Conservation (phyloP, 2,888 invertebrate genomes). For the Norana najaformis region DNA sequence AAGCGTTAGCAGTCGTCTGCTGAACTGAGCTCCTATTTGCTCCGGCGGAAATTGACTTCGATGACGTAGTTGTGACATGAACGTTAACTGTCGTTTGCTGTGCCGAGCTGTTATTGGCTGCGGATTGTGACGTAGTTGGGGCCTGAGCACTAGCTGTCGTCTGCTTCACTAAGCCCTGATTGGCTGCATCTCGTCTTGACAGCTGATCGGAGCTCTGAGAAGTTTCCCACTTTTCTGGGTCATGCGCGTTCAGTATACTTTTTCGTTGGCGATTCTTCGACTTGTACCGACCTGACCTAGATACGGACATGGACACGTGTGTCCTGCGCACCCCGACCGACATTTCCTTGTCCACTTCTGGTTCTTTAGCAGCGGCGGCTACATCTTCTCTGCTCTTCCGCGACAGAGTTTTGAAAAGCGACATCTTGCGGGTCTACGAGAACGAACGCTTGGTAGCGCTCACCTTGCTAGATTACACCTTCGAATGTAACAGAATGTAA, state of each 20-base stretch:
- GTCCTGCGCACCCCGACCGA: background rate
- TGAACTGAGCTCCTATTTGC: background rate
- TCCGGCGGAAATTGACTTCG: too few species aligned
- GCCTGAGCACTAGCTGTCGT: background rate
- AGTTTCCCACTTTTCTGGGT: background rate
- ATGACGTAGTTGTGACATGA: background rate
- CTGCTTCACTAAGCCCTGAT: background rate
- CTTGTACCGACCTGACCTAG: slow-evolving; percentile 23
- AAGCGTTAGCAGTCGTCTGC: background rate
- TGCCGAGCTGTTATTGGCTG: background rate
- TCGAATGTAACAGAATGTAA: too few species aligned
- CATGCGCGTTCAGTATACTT: background rate
- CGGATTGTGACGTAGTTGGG: background rate
- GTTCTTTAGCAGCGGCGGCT: background rate
- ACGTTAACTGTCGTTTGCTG: background rate
- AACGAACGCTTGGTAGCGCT: background rate
- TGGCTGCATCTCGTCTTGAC: background rate
- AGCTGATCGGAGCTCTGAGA: background rate
- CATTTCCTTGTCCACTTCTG: background rate
- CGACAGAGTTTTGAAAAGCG: background rate
- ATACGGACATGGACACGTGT: slow-evolving; percentile 17
- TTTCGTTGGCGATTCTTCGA: slow-evolving; percentile 8
- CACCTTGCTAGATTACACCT: background rate
- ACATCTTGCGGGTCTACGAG: background rate
- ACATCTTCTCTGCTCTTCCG: background rate